Conservation (phyloP, 2,113 vertebrate species). For the Tachycineta bicolor region DNA sequence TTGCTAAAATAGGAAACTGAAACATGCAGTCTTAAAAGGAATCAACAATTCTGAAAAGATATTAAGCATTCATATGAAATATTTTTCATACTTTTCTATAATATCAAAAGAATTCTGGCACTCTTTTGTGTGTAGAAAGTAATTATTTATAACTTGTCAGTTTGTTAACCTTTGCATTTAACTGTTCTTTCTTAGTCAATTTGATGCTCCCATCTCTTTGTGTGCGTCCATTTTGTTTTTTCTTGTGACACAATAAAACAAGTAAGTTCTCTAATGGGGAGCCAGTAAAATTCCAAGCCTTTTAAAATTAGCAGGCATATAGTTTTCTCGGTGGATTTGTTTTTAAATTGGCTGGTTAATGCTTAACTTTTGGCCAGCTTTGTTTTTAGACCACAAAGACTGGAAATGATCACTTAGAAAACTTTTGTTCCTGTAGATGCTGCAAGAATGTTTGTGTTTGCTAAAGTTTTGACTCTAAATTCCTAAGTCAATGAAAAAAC, state of each 20-base stretch:
- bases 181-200: not conserved
- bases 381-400: not conserved
- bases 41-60: not conserved
- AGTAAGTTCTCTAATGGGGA: not conserved
- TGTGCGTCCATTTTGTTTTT: not conserved
- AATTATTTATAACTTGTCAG: not conserved
- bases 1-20: not conserved
- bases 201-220: not conserved
- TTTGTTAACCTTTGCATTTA: not conserved
- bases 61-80: not conserved
- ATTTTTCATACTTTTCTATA: not conserved
- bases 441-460: not conserved
- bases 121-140: not conserved
- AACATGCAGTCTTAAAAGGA: not conserved
- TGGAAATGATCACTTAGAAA: not conserved
- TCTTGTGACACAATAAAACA: not conserved
- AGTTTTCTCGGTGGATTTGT: not conserved
- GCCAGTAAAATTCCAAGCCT: not conserved
- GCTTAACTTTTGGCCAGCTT: not conserved
- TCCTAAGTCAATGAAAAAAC: not conserved
- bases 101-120: not conserved
- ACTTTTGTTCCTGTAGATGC: not conserved
- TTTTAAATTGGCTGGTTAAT: not conserved
- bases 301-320: not conserved
- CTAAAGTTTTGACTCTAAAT: not conserved